These are phyloP conservation scores for Gallinago media DNA, from an alignment of 2,113 vertebrate species.

Conservation along the genomic window DNA sequence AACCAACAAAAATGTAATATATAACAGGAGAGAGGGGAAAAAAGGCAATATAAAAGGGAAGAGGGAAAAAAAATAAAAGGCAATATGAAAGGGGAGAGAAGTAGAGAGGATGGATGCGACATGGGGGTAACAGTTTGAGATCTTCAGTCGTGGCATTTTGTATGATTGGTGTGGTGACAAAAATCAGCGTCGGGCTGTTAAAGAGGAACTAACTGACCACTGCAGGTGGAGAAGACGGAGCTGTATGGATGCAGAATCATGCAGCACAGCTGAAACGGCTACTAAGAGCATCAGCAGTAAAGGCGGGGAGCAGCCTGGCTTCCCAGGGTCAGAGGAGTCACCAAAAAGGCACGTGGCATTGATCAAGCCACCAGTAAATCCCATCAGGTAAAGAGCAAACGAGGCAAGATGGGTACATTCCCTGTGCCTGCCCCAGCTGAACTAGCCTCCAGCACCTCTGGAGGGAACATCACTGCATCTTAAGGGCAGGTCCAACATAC, in stretches of 20 bases:
- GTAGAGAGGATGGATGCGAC: neutral
- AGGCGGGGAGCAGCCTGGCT: rapidly evolving
- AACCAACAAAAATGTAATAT: neutral
- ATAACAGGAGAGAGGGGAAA: neutral
- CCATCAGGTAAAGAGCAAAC: neutral
- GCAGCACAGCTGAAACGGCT: neutral
- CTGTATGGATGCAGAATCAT: neutral
- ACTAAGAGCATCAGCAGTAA: neutral
- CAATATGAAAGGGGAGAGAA: neutral
- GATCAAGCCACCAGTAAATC: neutral
- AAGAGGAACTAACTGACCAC: neutral
- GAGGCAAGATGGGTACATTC: rapidly evolving
- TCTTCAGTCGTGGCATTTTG: neutral
- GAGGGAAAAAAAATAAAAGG: neutral
- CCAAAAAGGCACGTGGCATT: rapidly evolving
- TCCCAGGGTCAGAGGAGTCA: neutral
- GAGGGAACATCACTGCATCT: rapidly evolving
- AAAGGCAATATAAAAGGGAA: neutral
- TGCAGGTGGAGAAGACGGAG: neutral
- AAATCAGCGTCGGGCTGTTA: neutral
- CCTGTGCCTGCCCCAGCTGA: neutral
- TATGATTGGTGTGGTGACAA: neutral
- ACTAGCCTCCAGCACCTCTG: neutral
- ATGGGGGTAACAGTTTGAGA: neutral
- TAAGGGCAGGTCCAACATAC: neutral